Evolutionary conservation across 2,888 invertebrate species (phyloP), one percentile per base, ranked within the genome.

Genomic region (Ophion costatus): DNA sequence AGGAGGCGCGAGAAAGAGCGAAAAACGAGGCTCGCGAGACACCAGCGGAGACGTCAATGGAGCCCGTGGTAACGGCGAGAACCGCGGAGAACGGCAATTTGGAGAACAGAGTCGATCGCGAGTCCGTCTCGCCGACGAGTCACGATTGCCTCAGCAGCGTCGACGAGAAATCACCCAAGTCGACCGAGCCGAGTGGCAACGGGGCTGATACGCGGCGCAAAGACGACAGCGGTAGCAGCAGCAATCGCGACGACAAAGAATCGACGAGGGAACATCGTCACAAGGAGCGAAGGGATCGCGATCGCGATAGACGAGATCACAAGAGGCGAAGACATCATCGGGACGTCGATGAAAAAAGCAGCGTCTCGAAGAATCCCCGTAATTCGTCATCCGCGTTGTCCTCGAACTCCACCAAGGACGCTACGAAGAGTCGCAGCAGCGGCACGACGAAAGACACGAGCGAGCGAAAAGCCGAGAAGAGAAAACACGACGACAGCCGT

Each of bases 1-100:
- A 93, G 5, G 94, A 94, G 70, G 92, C 92, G 1, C 92, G 92
- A 24, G 93, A 93, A 56, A 86, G 90, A 38, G 78, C 80, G 2
- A 91, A 91, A 3, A 89, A 89, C 6, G 56, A 0, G 17, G 80
- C 69, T n/a, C 22, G 22, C 3, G 74, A 80, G 38, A 56, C 45
- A 0, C 51, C 45, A 0, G 51, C 77, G 9, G 51, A 61, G n/a
- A n/a, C n/a, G n/a, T 83, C 86, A 11, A 79, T 70, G 33, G 17
- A 67, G 17, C 24, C 24, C 70, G 73, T 33, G 10, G 74, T 64
- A 29, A 57, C 73, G 17, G 42, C 70, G 29, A 38, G 11, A 11
- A 42, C n/a, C 22, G 73, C 63, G 10, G 33, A 66, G 14, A 73
- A 80, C 33, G 57, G 64, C 1, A 29, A 33, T 14, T 75, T 63